These are phyloP conservation scores for Lates calcarifer DNA, from an alignment of 2,113 vertebrate species.

Conservation along the genomic window DNA sequence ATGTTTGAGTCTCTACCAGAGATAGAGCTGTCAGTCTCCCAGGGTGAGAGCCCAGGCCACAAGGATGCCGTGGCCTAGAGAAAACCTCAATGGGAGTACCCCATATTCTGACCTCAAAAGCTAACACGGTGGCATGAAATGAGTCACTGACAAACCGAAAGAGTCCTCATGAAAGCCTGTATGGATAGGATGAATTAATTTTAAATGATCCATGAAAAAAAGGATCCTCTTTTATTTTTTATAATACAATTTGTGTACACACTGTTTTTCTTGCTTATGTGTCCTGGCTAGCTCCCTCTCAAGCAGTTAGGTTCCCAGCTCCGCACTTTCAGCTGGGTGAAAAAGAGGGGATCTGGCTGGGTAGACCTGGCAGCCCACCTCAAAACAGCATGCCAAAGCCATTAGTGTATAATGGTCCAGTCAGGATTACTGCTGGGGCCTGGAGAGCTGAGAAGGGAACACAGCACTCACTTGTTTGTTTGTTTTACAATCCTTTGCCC, in stretches of 20 bases:
- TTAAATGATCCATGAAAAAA: slow-evolving; percentile 1
- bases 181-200: background rate
- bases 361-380: slow-evolving; percentile 68
- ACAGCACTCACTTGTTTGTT: slow-evolving; percentile 79
- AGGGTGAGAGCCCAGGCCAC: slow-evolving; percentile 37
- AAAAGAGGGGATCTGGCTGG: slow-evolving; percentile 67
- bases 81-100: slow-evolving; percentile 61
- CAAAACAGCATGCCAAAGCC: slow-evolving; percentile 69
- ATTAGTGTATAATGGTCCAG: slow-evolving; percentile 80
- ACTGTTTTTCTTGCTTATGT: slow-evolving; percentile 29
- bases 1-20: slow-evolving; percentile 40
- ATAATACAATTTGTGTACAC: slow-evolving; percentile 22
- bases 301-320: slow-evolving; percentile 38
- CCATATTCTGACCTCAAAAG: slow-evolving; percentile 70
- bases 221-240: background rate
- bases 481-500: slow-evolving; percentile 71
- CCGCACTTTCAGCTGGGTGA: slow-evolving; percentile 53
- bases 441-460: slow-evolving; percentile 68
- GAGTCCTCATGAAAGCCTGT: background rate
- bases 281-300: slow-evolving; percentile 22
- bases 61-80: slow-evolving; percentile 53
- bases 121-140: slow-evolving; percentile 16
- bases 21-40: slow-evolving; percentile 61
- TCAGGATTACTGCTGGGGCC: slow-evolving; percentile 74
- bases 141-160: slow-evolving; percentile 33